A percentile compares a stretch with the other conserved stretches of the same genome.
phyloP scores from a whole-genome alignment of 2,888 invertebrate species.

The Amiota minor region DNA sequence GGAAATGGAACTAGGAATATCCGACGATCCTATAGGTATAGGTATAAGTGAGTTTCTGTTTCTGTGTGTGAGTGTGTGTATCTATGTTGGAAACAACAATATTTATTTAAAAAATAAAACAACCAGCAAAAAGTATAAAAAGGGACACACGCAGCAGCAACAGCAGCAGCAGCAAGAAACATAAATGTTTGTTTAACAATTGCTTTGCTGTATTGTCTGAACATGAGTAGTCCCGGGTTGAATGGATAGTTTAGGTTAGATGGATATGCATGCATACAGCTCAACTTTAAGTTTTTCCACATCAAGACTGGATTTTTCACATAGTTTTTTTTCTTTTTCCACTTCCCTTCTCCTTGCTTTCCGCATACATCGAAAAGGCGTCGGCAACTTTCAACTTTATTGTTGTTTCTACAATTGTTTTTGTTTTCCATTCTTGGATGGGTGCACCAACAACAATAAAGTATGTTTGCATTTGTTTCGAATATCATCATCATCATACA shows the following conservation, averaged over 20 bases:
- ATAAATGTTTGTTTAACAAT: conserved; percentile 62
- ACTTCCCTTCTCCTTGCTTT: neutral
- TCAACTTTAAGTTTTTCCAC: neutral
- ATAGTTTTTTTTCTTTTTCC: neutral
- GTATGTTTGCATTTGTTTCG: conserved; percentile 63
- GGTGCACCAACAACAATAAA: conserved; percentile 38
- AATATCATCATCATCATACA: conserved; percentile 26
- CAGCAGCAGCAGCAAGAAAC: conserved; percentile 43
- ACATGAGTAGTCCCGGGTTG: conserved; percentile 13
- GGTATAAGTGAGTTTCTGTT: conserved; percentile 1
- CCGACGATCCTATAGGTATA: conserved; percentile 48
- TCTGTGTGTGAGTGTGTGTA: neutral
- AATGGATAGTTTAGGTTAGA: no score
- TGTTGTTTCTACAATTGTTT: neutral
- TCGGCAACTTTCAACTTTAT: conserved; percentile 21
- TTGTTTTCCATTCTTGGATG: conserved; percentile 20
- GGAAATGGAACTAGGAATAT: conserved; percentile 63
- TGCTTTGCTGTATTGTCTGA: conserved; percentile 42
- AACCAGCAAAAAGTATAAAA: conserved; percentile 7
- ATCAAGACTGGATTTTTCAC: conserved; percentile 3
- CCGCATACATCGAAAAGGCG: neutral
- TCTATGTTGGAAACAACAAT: conserved; percentile 65
- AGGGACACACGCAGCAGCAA: conserved; percentile 30
- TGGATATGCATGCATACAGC: no score
- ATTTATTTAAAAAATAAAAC: conserved; percentile 55